Percentiles rank a stretch among this genome's conserved stretches.
phyloP scores from a whole-genome alignment of 1,140 invertebrate species.

The Geopemphigus sp. region DNA sequence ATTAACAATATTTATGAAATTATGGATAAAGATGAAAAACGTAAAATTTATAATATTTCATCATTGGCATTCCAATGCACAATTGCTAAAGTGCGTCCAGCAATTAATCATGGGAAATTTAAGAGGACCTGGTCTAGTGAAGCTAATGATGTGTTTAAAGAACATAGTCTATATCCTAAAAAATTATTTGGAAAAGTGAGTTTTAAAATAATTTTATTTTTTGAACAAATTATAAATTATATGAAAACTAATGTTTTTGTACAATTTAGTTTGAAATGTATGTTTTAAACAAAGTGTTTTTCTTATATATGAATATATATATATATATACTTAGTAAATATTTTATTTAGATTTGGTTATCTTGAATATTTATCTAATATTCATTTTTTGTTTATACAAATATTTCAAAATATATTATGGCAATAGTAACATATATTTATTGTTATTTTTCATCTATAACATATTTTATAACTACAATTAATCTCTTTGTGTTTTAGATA shows the following conservation, averaged over 20 bases:
- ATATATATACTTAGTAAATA: too few relatives aligned
- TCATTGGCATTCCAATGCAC: constrained; percentile 70
- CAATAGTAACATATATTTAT: background rate
- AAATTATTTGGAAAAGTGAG: constrained; percentile 57
- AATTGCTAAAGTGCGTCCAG: constrained; percentile 67
- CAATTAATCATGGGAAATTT: constrained; percentile 58
- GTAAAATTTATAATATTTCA: constrained; percentile 54
- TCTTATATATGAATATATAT: too few relatives aligned
- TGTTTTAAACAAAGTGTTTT: too few relatives aligned
- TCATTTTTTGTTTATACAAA: too few relatives aligned
- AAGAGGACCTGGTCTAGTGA: constrained; percentile 63
- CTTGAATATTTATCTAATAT: too few relatives aligned
- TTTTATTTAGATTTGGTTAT: too few relatives aligned
- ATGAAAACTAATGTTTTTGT: too few relatives aligned
- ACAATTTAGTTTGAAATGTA: too few relatives aligned
- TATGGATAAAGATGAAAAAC: constrained; percentile 5
- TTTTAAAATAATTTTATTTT: too few relatives aligned
- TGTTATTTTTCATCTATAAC: background rate
- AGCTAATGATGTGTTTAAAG: constrained; percentile 55
- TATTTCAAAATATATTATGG: too few relatives aligned
- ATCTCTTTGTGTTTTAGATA: constrained; percentile 59
- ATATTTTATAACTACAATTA: background rate
- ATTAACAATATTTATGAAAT: constrained; percentile 50
- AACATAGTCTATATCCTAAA: constrained; percentile 47
- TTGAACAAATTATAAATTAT: background rate